Evolutionary conservation across 1,140 invertebrate species (phyloP).

Genomic region (Pseudachorutes palmiensis): DNA sequence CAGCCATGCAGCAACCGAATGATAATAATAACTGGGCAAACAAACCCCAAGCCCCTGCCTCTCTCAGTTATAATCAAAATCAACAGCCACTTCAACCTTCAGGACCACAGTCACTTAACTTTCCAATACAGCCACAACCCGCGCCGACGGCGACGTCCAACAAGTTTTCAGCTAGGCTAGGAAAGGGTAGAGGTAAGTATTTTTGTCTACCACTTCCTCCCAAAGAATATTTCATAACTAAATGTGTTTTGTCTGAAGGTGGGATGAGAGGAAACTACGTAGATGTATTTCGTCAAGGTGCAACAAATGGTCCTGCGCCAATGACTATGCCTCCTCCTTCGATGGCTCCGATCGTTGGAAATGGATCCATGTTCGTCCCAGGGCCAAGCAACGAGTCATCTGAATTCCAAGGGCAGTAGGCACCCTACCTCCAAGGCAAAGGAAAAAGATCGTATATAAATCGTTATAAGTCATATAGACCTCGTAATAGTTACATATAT

Average conservation of each 20-base stretch:
- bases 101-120: conserved; percentile 3
- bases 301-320: background rate
- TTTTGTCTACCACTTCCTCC: background rate
- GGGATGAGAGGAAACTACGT: background rate
- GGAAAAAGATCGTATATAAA: no score
- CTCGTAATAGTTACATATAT: no score
- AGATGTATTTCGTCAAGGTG: background rate
- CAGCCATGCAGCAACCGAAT: no score
- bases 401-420: background rate
- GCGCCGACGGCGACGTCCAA: background rate
- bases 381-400: background rate
- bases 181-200: background rate
- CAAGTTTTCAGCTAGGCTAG: background rate
- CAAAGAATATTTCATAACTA: background rate
- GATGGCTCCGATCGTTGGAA: conserved; percentile 3
- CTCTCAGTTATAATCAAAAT: conserved; percentile 5
- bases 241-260: background rate
- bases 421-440: no score
- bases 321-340: background rate
- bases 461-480: no score
- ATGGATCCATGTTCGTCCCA: background rate
- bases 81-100: background rate
- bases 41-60: background rate
- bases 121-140: background rate
- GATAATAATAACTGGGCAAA: background rate